Percentiles rank a stretch among this genome's conserved stretches.
Evolutionary conservation across 2,888 invertebrate genomes (phyloP).

Genomic region (Vannuccia rotundouncinata): DNA sequence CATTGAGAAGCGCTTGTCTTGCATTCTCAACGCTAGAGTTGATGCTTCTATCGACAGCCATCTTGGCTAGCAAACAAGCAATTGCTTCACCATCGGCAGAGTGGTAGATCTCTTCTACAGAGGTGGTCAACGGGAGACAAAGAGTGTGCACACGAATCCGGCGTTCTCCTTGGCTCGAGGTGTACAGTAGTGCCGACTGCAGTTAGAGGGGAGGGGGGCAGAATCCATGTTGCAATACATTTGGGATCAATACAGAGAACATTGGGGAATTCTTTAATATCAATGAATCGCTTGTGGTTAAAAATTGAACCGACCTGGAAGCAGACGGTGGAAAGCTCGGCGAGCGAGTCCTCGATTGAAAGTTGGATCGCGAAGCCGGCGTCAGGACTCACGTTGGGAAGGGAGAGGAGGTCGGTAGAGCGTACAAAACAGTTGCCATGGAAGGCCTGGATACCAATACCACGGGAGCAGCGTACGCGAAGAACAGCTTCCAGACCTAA

Average conservation of each 20-base stretch:
- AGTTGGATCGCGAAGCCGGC: conserved; percentile 96
- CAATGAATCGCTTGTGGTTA: too few relatives aligned
- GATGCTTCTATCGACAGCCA: conserved; percentile 61
- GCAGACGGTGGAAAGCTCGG: conserved; percentile 11
- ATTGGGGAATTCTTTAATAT: too few relatives aligned
- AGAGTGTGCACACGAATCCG: conserved; percentile 94
- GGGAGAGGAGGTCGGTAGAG: conserved; percentile 85
- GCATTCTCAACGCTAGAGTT: conserved; percentile 64
- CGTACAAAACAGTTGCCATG: conserved; percentile 98
- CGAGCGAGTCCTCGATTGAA: conserved; percentile 73
- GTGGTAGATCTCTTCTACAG: conserved; percentile 76
- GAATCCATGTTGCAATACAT: background rate
- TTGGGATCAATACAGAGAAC: too few relatives aligned
- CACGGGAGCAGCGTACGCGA: conserved; percentile 77
- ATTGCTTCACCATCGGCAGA: conserved; percentile 78
- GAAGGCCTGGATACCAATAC: conserved; percentile 85
- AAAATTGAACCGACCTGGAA: conserved; percentile 36
- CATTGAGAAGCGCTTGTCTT: conserved; percentile 89
- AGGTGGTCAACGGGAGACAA: conserved; percentile 80
- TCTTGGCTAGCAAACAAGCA: conserved; percentile 77
- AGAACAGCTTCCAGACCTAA: conserved; percentile 86
- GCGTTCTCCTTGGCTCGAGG: conserved; percentile 86
- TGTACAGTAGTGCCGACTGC: conserved; percentile 93
- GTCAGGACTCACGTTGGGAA: conserved; percentile 96
- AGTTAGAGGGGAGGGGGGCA: conserved; percentile 73